A percentile compares a stretch with the other conserved stretches of the same genome.
Evolutionary conservation across 1,140 invertebrate genomes (phyloP).

Genomic region (Teleopsis dalmanni): DNA sequence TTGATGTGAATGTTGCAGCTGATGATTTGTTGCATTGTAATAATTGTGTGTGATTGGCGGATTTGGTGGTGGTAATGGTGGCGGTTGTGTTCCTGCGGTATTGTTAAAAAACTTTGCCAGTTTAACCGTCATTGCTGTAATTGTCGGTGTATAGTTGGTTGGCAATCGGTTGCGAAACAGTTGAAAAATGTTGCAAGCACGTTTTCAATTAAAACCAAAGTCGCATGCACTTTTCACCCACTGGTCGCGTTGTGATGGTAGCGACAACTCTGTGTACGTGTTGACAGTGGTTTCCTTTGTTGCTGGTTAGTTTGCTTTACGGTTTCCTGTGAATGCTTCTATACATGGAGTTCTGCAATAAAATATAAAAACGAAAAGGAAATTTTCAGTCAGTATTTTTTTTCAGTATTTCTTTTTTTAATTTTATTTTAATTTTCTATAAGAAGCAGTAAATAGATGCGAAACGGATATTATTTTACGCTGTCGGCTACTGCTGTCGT

Average conservation of each 20-base stretch:
- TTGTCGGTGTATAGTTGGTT: neutral
- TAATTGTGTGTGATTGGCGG: slow-evolving; percentile 10
- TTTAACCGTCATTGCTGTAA: slow-evolving; percentile 29
- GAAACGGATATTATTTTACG: no score
- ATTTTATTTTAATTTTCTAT: no score
- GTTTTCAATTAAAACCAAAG: slow-evolving; percentile 31
- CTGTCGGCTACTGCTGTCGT: no score
- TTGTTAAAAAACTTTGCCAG: slow-evolving; percentile 32
- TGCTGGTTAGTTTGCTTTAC: no score
- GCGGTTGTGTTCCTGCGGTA: neutral
- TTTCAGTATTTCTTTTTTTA: no score
- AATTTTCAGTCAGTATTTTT: no score
- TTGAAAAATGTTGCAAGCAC: slow-evolving; percentile 11
- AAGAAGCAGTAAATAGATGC: no score
- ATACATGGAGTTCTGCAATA: no score
- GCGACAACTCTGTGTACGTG: neutral
- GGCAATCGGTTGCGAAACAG: neutral
- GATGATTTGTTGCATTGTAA: slow-evolving; percentile 4
- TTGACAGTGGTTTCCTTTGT: no score
- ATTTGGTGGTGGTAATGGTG: neutral
- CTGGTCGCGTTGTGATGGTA: neutral
- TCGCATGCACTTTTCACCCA: no score
- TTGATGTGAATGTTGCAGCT: slow-evolving; percentile 6
- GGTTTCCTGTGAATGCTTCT: no score
- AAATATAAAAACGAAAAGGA: no score